Base-by-base conservation (phyloP, 2,113 vertebrate genomes). In the Phoenicopterus ruber region DNA sequence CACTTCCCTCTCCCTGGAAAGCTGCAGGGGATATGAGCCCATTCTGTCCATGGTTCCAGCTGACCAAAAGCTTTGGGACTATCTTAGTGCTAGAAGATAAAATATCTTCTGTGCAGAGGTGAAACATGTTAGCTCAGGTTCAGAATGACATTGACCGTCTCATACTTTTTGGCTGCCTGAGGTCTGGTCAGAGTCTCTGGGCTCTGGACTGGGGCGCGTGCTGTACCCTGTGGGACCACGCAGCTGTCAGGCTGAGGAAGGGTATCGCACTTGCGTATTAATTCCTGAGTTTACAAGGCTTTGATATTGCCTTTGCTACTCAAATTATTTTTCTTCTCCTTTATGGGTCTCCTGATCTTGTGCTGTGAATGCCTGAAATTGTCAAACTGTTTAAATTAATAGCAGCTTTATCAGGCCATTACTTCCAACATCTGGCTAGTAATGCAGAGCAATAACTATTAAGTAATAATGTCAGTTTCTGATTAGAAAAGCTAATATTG, bases 401-500 rank as follows among this genome's bases (percentile, higher is more conserved):
- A 92, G 94, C 54, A 95, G 55, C 69, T 98, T 98, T 98, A 97
- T 97, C 95, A 83, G 88, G 54, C 96, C 88, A 74, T 96, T 98
- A 97, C 98, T 97, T 96, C 96, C 86, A 93, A 95, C 95, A 95
- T 97, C 93, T 98, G 97, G 91, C 94, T 96, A 86, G 91, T 94
- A 97, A 94, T 94, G 55, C 91, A 90, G 54, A 95, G 79, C 85
- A 95, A 94, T 97, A 97, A 90, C 94, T 97, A 89, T 96, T 97
- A 96, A 79, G 86, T 83, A 97, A 97, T 97, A 96, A 95, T 6
- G 2, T 85, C 76, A 81, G 72, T 69, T 92, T 96, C 92, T 97
- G 92, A 98, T 98, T 97, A 97, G 97, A 96, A 97, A 97, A 94
- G 47, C 94, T 96, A 97, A 96, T 96, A 95, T 91, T 94, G 81